These are phyloP conservation scores for Siniperca scherzeri DNA, from an alignment of 2,797 vertebrate species.

Conservation along the genomic window DNA sequence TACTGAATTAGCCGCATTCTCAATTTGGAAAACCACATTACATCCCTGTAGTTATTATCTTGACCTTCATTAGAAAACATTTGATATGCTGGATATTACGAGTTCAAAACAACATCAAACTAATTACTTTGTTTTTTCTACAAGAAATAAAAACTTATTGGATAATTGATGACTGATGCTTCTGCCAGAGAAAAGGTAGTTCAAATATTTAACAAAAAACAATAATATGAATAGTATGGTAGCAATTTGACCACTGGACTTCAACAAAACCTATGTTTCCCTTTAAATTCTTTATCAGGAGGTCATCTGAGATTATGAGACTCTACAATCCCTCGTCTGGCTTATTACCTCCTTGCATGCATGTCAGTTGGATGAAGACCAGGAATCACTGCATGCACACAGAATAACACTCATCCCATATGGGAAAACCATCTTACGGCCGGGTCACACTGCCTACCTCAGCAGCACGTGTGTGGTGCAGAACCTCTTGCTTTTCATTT, in stretches of 20 bases:
- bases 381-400: constrained; percentile 33
- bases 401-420: constrained; percentile 33
- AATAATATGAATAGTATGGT: background rate
- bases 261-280: background rate
- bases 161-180: constrained; percentile 48
- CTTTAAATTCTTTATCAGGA: constrained; percentile 5
- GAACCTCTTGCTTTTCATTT: no score
- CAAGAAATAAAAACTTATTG: constrained; percentile 41
- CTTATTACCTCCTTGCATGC: constrained; percentile 33
- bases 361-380: constrained; percentile 42
- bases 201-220: constrained; percentile 18
- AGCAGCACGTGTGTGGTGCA: no score
- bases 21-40: constrained; percentile 35
- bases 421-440: constrained; percentile 21
- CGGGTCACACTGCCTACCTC: no score
- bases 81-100: constrained; percentile 35
- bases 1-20: constrained; percentile 44
- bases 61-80: constrained; percentile 62
- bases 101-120: constrained; percentile 52
- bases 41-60: constrained; percentile 21
- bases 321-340: background rate
- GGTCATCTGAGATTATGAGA: background rate
- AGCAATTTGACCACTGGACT: constrained; percentile 2
- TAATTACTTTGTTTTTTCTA: constrained; percentile 51
- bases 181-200: background rate